Conservation (phyloP, 2,113 vertebrate genomes). For the Elephas maximus region DNA sequence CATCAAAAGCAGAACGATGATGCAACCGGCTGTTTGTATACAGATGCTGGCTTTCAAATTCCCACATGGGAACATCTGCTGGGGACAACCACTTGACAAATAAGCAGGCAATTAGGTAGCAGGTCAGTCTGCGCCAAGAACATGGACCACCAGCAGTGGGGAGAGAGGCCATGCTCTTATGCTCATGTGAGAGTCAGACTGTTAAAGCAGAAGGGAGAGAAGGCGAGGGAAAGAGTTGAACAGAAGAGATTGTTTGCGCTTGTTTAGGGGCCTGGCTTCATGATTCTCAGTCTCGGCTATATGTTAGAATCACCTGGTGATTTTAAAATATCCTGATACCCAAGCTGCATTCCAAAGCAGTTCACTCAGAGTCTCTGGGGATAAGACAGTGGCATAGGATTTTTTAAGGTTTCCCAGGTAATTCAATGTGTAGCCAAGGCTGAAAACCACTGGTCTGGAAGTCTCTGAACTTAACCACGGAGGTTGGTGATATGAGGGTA, state of each 20-base stretch:
- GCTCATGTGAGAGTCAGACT: not conserved
- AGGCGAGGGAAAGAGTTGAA: not conserved
- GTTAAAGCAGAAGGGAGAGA: not conserved
- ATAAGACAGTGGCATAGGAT: not conserved
- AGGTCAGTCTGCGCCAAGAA: slow-evolving; percentile 67
- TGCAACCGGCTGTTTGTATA: slow-evolving; percentile 79
- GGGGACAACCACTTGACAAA: slow-evolving; percentile 75
- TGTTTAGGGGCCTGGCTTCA: not conserved
- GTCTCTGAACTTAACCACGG: not conserved
- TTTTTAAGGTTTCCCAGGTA: not conserved
- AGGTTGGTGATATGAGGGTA: not conserved
- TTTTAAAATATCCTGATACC: not conserved
- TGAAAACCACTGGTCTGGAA: not conserved
- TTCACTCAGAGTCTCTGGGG: not conserved
- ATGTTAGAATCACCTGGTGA: not conserved
- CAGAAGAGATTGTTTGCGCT: not conserved
- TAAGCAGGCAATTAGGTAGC: slow-evolving; percentile 82
- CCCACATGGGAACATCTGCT: slow-evolving; percentile 84
- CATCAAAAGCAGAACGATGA: slow-evolving; percentile 80
- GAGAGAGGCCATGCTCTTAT: not conserved
- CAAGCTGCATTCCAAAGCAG: not conserved
- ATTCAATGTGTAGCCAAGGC: not conserved
- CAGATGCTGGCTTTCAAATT: slow-evolving; percentile 71
- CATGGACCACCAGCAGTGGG: slow-evolving; percentile 68
- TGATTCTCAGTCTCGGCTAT: not conserved